Conservation (phyloP, 2,797 vertebrate species). For the Helarctos malayanus region DNA sequence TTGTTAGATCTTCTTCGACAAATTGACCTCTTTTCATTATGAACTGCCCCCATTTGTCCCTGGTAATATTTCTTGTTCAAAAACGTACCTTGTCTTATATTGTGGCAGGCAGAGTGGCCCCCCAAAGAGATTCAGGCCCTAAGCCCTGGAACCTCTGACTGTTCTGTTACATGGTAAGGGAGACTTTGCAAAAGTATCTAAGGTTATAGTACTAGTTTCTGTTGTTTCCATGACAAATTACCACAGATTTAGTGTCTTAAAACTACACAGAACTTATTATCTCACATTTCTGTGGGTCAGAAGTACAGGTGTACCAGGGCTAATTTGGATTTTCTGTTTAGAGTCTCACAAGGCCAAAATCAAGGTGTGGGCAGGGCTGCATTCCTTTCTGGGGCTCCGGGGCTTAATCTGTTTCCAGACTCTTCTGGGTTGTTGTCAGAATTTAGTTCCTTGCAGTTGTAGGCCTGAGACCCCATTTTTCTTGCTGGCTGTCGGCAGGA, state of each 20-base stretch:
- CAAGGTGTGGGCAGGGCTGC: not conserved
- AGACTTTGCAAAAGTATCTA: not conserved
- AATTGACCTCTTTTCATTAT: not conserved
- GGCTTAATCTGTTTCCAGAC: not conserved
- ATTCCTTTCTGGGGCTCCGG: not conserved
- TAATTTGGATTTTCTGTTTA: slow-evolving; percentile 28
- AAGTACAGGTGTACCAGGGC: not conserved
- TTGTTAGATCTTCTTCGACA: not conserved
- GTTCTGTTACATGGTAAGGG: not conserved
- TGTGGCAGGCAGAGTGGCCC: not conserved
- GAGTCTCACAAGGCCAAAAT: slow-evolving; percentile 1
- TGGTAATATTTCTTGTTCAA: slow-evolving; percentile 21
- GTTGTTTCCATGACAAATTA: slow-evolving; percentile 20
- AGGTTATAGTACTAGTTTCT: slow-evolving; percentile 10
- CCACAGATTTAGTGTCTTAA: not conserved
- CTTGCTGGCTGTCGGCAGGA: not conserved
- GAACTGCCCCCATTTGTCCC: slow-evolving; percentile 3
- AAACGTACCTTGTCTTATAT: not conserved
- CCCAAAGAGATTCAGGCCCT: not conserved
- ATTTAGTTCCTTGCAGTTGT: not conserved
- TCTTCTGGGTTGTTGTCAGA: slow-evolving; percentile 22
- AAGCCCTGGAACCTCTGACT: not conserved
- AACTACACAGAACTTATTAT: not conserved
- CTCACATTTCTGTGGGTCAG: not conserved
- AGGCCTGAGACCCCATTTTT: not conserved